Percentiles rank a stretch among this genome's conserved stretches.
Conservation (phyloP, 2,113 vertebrate genomes). For the Marmota monax region DNA sequence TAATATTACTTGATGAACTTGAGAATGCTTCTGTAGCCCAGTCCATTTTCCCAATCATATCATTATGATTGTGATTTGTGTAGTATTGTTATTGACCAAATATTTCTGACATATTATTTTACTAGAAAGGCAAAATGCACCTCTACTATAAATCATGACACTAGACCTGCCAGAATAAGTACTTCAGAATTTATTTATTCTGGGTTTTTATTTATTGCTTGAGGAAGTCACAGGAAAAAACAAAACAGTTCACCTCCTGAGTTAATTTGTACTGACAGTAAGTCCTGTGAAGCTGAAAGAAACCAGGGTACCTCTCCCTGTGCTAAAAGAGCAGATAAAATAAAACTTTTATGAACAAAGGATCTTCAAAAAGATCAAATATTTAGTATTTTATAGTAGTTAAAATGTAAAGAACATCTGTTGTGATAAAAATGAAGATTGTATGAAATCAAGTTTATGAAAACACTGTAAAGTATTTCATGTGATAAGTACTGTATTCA, state of each 20-base stretch:
- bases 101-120: background rate
- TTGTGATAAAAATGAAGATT: background rate
- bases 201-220: background rate
- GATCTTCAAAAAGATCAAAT: background rate
- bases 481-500: background rate
- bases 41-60: background rate
- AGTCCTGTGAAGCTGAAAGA: background rate
- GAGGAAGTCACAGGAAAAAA: background rate
- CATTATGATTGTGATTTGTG: background rate
- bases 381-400: background rate
- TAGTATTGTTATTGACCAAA: slow-evolving; percentile 28
- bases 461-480: background rate
- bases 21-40: background rate
- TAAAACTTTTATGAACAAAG: background rate
- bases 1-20: background rate
- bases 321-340: background rate
- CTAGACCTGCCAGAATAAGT: background rate
- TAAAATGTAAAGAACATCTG: background rate
- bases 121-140: background rate
- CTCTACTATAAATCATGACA: background rate
- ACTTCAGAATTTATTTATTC: slow-evolving; percentile 63
- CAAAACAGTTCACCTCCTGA: background rate
- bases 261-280: background rate
- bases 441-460: background rate
- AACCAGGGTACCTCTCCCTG: background rate